phyloP scores from a whole-genome alignment of 2,888 invertebrate genomes.

The Laspeyria flexula region DNA sequence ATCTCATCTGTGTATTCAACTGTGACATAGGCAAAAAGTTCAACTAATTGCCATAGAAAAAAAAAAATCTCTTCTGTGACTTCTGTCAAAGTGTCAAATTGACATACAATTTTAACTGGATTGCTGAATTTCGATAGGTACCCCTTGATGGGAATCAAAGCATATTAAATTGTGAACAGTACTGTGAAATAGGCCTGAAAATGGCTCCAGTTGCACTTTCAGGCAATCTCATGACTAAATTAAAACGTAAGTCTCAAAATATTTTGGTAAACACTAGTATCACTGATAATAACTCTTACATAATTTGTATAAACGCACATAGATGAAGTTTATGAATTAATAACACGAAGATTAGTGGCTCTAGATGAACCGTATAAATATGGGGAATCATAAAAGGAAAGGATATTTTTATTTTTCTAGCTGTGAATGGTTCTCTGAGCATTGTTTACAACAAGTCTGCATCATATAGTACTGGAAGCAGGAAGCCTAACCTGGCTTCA shows the following conservation, averaged over 20 bases:
- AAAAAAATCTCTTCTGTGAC: background rate
- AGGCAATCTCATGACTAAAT: constrained; percentile 69
- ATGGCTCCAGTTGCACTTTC: constrained; percentile 77
- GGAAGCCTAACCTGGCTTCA: constrained; percentile 86
- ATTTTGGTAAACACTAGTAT: constrained; percentile 9
- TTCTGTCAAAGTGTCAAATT: background rate
- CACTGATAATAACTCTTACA: constrained; percentile 63
- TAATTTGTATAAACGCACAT: constrained; percentile 49
- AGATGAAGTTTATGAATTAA: constrained; percentile 9
- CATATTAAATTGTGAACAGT: constrained; percentile 20
- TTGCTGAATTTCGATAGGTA: background rate
- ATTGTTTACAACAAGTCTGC: constrained; percentile 78
- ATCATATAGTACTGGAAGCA: constrained; percentile 84
- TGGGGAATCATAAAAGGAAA: background rate
- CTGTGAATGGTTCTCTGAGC: constrained; percentile 71
- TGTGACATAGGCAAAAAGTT: too few relatives aligned
- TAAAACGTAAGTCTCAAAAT: constrained; percentile 65
- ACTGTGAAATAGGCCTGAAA: constrained; percentile 55
- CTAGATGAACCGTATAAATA: constrained; percentile 3
- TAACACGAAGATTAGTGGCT: constrained; percentile 11
- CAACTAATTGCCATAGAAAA: too few relatives aligned
- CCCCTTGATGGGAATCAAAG: constrained; percentile 31
- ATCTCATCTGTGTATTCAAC: too few relatives aligned
- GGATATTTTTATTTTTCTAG: constrained; percentile 52
- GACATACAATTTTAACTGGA: background rate